Base-by-base conservation (phyloP, 2,888 invertebrate genomes). In the Eledona agricola region DNA sequence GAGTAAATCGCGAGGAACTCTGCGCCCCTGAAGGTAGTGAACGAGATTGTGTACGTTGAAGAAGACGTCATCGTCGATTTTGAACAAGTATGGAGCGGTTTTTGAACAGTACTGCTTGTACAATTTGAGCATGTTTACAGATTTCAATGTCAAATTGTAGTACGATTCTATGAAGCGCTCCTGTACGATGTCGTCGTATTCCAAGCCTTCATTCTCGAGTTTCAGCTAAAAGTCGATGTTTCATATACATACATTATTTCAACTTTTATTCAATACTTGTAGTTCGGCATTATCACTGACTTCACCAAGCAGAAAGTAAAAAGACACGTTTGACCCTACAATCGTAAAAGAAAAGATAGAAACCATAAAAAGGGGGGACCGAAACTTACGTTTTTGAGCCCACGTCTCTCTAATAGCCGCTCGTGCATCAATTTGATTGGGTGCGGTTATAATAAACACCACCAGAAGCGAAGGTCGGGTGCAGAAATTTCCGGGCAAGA, bases 131-230 rank as follows among this genome's bases (percentile, higher is more conserved):
- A 92, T 84, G 85, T 90, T 87, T 5, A 90, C 85, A 28, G 91
- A 88, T 71, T 93, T 93, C 11, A 93, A 69, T 0, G 93, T 93
- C 58, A 93, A 79, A 80, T 93, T 93, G 72, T 92, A 89, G 70
- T 93, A 93, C 0, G 89, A 86, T 72, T 93, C 93, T 19, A 87
- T 73, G 70, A 93, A 93, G 25, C 83, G 85, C 70, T 92, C 92
- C 74, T 92, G 90, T 37, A 93, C 86, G 4, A 93, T 81, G n/a
- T 19, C 20, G n/a, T n/a, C 20, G n/a, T 19, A 19, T 5, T 19
- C 4, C 20, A 81, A 78, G 11, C 82, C 83, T 71, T 93, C 20
- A 5, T 5, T 5, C n/a, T 19, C n/a, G 20, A 19, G 4, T 19
- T 19, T 19, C 4, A 5, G n/a, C 20, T 19, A 19, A 19, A 19